Evolutionary conservation across 2,888 invertebrate genomes (phyloP), one percentile per base, ranked within the genome.

Genomic region (Carabus problematicus): DNA sequence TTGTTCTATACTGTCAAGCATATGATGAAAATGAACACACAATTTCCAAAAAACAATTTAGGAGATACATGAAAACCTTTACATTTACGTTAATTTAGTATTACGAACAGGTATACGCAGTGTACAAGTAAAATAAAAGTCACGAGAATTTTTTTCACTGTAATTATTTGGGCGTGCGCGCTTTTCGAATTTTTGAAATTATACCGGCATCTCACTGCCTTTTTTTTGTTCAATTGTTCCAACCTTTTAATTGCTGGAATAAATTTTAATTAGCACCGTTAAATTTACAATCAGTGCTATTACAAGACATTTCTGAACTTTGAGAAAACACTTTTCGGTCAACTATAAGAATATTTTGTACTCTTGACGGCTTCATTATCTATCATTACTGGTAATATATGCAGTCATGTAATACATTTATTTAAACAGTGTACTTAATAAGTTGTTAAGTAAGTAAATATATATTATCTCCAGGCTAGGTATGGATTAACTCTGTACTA

Each of bases 81-180:
- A 29, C 29, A 4, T 29, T 47, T 47, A 61, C 61, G 61, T 47
- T 61, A 39, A 45, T 49, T 29, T 29, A 29, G 19, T 47, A 61
- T 61, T 61, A 39, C 61, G 61, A 40, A 61, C 61, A 61, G 61
- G 61, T 61, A 61, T 45, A 60, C 29, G 39, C 49, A 39, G 29
- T 29, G 6, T 6, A 29, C 29, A 29, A 2, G 6, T 29, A 29
- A 29, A 29, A 29, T 29, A 3, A 29, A 29, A 29, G 29, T 29
- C 6, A 29, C 29, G 29, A 29, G 29, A 29, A 3, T 29, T 29
- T 29, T 29, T 29, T 29, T 29, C 39, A 52, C 52, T 54, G 54
- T 63, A 63, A 63, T 63, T 63, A 63, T 63, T 54, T 63, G 63
- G 63, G 63, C 63, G 63, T 49, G 54, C 16, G 54, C 52, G 40